Conservation (phyloP, 2,888 invertebrate genomes). For the Celastrina argiolus region DNA sequence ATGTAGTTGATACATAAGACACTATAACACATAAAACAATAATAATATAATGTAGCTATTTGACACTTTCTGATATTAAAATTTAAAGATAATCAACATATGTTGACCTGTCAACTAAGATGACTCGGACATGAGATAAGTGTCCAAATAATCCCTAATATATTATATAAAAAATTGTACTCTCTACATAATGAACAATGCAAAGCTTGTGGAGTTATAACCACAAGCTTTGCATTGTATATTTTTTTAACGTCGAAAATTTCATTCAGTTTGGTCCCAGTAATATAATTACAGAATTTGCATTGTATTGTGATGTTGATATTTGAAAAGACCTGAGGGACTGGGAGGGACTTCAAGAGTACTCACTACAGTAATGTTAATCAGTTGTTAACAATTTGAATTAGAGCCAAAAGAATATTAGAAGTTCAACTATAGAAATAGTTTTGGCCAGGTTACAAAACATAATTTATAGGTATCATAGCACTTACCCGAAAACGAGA, state of each 20-base stretch:
- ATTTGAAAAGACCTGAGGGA: background rate
- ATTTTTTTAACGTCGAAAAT: too few relatives aligned
- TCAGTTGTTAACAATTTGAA: conserved; percentile 60
- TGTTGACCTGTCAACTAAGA: background rate
- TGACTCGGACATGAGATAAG: background rate
- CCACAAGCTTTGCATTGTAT: too few relatives aligned
- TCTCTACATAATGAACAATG: too few relatives aligned
- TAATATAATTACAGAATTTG: background rate
- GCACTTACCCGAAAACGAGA: conserved; percentile 83
- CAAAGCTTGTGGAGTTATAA: too few relatives aligned
- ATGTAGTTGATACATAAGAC: too few relatives aligned
- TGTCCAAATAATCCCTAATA: too few relatives aligned
- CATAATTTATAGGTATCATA: conserved; percentile 37
- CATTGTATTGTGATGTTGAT: background rate
- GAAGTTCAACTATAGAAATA: conserved; percentile 54
- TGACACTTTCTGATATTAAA: background rate
- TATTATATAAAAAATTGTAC: too few relatives aligned
- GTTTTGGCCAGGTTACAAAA: conserved; percentile 62
- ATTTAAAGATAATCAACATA: background rate
- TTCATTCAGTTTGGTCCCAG: too few relatives aligned
- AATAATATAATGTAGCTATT: too few relatives aligned
- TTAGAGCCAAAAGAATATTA: conserved; percentile 60
- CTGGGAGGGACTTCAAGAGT: background rate
- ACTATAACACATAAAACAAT: too few relatives aligned
- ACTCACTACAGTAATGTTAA: conserved; percentile 32